Conservation (phyloP, 2,797 vertebrate genomes). For the Arrhamphus sclerolepis region DNA sequence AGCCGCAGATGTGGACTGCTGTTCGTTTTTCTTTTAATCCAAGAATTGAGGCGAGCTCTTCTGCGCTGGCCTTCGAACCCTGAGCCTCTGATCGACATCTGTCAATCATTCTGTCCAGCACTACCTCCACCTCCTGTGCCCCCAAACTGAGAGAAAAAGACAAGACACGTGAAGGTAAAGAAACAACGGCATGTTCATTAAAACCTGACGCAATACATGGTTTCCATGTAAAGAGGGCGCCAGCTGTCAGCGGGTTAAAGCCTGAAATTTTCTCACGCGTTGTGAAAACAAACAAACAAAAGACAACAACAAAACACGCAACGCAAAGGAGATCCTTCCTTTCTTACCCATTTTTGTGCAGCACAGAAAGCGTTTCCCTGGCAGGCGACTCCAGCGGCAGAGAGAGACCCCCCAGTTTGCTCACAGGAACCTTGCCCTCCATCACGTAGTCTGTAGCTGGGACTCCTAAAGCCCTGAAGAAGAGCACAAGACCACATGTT, state of each 20-base stretch:
- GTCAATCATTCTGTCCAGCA: slow-evolving; percentile 67
- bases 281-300: too few relatives aligned
- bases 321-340: neutral
- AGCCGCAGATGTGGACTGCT: slow-evolving; percentile 53
- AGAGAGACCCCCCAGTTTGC: slow-evolving; percentile 82
- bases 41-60: slow-evolving; percentile 67
- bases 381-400: slow-evolving; percentile 84
- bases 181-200: neutral
- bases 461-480: slow-evolving; percentile 80
- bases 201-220: neutral
- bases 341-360: slow-evolving; percentile 78
- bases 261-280: too few relatives aligned
- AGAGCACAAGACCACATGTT: neutral
- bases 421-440: slow-evolving; percentile 84
- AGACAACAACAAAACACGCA: neutral
- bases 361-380: slow-evolving; percentile 76
- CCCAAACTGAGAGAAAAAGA: slow-evolving; percentile 51
- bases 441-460: slow-evolving; percentile 88
- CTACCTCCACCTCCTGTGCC: slow-evolving; percentile 38
- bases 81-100: slow-evolving; percentile 56
- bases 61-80: slow-evolving; percentile 30
- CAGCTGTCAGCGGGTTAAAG: too few relatives aligned
- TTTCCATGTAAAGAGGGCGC: too few relatives aligned
- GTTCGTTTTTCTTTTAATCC: slow-evolving; percentile 52
- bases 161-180: neutral